phyloP scores from a whole-genome alignment of 2,797 vertebrate species.

The Zenarchopterus dispar region DNA sequence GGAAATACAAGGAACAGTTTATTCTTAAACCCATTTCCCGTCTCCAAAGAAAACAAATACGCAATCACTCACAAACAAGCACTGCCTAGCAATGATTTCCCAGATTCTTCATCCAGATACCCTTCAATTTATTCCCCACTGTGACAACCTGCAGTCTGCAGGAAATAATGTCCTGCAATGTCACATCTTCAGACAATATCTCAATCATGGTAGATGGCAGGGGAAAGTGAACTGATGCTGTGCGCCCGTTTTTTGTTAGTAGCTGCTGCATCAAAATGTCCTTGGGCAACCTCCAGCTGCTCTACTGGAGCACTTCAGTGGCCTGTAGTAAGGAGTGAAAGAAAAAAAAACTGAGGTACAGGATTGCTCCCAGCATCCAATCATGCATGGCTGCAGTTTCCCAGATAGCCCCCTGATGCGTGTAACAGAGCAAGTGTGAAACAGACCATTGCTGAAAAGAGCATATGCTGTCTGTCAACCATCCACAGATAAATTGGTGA shows the following conservation, averaged over 20 bases:
- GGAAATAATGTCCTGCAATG: conserved; percentile 38
- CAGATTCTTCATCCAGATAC: conserved; percentile 43
- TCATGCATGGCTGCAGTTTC: neutral
- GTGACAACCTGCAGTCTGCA: conserved; percentile 35
- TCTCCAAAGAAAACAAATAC: conserved; percentile 3
- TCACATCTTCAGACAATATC: conserved; percentile 43
- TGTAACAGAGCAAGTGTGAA: conserved; percentile 29
- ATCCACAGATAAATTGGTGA: conserved; percentile 17
- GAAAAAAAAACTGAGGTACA: conserved; percentile 4
- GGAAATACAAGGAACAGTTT: conserved; percentile 16
- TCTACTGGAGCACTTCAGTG: conserved; percentile 27
- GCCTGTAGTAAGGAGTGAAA: neutral
- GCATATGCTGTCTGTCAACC: conserved; percentile 30
- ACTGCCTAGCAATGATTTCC: conserved; percentile 23
- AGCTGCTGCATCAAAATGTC: conserved; percentile 38
- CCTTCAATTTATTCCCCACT: conserved; percentile 36
- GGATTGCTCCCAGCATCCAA: conserved; percentile 16
- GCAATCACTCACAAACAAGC: conserved; percentile 14
- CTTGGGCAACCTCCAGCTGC: conserved; percentile 51
- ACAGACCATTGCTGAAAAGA: conserved; percentile 27
- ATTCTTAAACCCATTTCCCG: neutral
- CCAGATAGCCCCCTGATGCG: conserved; percentile 15
- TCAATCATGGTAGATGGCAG: conserved; percentile 36
- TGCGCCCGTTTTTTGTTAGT: conserved; percentile 21
- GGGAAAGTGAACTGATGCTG: conserved; percentile 24